These are phyloP conservation scores for Melinaea marsaeus DNA, from an alignment of 2,888 invertebrate genomes.

Conservation along the genomic window DNA sequence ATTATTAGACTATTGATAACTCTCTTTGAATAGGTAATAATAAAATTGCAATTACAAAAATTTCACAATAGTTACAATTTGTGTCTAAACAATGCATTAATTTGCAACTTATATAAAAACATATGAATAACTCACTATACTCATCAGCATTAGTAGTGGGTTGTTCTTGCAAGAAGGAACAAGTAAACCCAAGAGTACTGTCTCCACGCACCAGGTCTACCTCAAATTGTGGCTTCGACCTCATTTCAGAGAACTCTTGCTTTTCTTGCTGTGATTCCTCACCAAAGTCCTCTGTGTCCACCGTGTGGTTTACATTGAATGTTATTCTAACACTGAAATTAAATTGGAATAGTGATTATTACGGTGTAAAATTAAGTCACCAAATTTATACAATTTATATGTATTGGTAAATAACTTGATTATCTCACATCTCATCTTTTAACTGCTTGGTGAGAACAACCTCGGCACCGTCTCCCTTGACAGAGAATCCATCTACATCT, in stretches of 20 bases:
- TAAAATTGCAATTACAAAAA: too few species aligned
- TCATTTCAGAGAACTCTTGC: slow-evolving; percentile 88
- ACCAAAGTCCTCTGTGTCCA: slow-evolving; percentile 88
- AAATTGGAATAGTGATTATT: slow-evolving; percentile 23
- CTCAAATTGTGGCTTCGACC: slow-evolving; percentile 94
- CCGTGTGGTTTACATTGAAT: slow-evolving; percentile 97
- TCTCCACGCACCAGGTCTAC: slow-evolving; percentile 89
- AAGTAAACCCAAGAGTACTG: slow-evolving; percentile 89
- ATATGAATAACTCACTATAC: slow-evolving; percentile 74
- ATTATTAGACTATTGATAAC: too few species aligned
- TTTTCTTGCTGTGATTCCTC: slow-evolving; percentile 81
- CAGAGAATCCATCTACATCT: slow-evolving; percentile 88
- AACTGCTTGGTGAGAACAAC: slow-evolving; percentile 87
- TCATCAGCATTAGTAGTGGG: slow-evolving; percentile 81
- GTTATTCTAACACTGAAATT: slow-evolving; percentile 61
- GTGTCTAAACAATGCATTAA: too few species aligned
- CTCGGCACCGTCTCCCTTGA: slow-evolving; percentile 88
- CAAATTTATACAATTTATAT: too few species aligned
- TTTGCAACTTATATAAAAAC: background rate
- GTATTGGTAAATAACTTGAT: background rate
- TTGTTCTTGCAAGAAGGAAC: slow-evolving; percentile 85
- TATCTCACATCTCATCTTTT: slow-evolving; percentile 83
- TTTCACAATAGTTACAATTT: too few species aligned
- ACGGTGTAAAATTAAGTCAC: too few species aligned
- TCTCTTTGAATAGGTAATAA: too few species aligned